Percentiles rank a stretch among this genome's conserved stretches.
These are phyloP conservation scores for Schizopygopsis pylzovi DNA, from an alignment of 2,797 vertebrate species.

Conservation along the genomic window DNA sequence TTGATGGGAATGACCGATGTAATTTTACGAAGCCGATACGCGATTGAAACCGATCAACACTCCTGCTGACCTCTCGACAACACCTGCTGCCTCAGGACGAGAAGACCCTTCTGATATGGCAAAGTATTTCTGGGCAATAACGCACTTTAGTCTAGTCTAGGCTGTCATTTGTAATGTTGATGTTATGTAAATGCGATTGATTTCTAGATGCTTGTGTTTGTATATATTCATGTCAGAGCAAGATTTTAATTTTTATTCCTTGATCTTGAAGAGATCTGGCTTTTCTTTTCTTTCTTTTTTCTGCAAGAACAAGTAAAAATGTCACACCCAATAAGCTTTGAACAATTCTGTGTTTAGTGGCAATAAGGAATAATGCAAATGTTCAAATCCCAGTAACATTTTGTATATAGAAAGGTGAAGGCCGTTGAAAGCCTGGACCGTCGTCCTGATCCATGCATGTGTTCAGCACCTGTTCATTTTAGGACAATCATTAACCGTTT, in stretches of 20 bases:
- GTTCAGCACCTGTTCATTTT: slow-evolving; percentile 21
- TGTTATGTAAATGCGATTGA: slow-evolving; percentile 59
- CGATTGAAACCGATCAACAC: slow-evolving; percentile 38
- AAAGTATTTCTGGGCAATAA: slow-evolving; percentile 75
- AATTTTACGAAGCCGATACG: slow-evolving; percentile 6
- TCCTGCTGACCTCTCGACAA: slow-evolving; percentile 13
- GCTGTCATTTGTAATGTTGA: slow-evolving; percentile 63
- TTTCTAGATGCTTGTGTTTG: slow-evolving; percentile 54
- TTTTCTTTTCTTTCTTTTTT: slow-evolving; percentile 14
- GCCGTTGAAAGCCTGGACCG: slow-evolving; percentile 34
- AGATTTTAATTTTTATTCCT: slow-evolving; percentile 37
- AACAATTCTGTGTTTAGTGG: slow-evolving; percentile 26
- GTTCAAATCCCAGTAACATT: slow-evolving; percentile 20
- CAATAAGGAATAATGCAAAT: slow-evolving; percentile 43
- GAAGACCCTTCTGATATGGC: slow-evolving; percentile 63
- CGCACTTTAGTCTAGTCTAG: slow-evolving; percentile 76
- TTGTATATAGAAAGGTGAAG: slow-evolving; percentile 43
- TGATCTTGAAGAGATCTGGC: slow-evolving; percentile 40
- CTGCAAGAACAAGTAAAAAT: slow-evolving; percentile 38
- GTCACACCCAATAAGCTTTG: slow-evolving; percentile 24
- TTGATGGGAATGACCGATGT: neutral
- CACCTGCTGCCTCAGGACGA: slow-evolving; percentile 39
- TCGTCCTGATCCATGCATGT: slow-evolving; percentile 56
- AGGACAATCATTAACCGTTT: slow-evolving; percentile 40
- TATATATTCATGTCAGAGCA: slow-evolving; percentile 54